Percentiles rank a stretch among this genome's conserved stretches.
Evolutionary conservation across 2,888 invertebrate species (phyloP).

Genomic region (Biston stratarius): DNA sequence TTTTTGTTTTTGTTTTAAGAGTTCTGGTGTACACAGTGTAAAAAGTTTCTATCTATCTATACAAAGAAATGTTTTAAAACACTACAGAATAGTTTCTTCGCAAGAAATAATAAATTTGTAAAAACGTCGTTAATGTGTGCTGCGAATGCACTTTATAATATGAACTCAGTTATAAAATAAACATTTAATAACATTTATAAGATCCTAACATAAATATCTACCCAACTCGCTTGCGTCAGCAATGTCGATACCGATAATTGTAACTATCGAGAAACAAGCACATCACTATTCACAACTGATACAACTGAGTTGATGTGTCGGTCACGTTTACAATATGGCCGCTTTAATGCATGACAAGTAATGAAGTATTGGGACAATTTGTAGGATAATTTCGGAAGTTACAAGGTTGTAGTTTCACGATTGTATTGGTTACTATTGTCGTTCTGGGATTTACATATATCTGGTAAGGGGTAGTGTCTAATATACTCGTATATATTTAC

Average conservation of each 20-base stretch:
- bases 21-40: too few species aligned
- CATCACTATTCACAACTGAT: constrained; percentile 19
- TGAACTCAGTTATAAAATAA: too few species aligned
- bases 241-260: constrained; percentile 8
- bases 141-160: too few species aligned
- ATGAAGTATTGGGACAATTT: constrained; percentile 54
- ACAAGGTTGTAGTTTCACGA: constrained; percentile 30
- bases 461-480: neutral
- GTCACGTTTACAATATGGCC: constrained; percentile 61
- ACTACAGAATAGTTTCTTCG: too few species aligned
- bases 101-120: too few species aligned
- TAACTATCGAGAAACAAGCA: constrained; percentile 14
- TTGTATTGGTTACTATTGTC: constrained; percentile 1
- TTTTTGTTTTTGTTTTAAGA: too few species aligned
- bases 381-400: constrained; percentile 24
- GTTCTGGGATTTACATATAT: neutral
- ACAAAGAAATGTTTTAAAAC: too few species aligned
- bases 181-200: too few species aligned
- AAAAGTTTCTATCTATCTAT: too few species aligned
- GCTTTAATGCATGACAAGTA: constrained; percentile 63
- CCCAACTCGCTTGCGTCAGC: too few species aligned
- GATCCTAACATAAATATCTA: too few species aligned
- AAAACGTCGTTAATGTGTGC: too few species aligned
- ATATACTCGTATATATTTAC: neutral
- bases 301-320: constrained; percentile 50